phyloP scores from a whole-genome alignment of 2,888 invertebrate genomes.

The Thecophora atra region DNA sequence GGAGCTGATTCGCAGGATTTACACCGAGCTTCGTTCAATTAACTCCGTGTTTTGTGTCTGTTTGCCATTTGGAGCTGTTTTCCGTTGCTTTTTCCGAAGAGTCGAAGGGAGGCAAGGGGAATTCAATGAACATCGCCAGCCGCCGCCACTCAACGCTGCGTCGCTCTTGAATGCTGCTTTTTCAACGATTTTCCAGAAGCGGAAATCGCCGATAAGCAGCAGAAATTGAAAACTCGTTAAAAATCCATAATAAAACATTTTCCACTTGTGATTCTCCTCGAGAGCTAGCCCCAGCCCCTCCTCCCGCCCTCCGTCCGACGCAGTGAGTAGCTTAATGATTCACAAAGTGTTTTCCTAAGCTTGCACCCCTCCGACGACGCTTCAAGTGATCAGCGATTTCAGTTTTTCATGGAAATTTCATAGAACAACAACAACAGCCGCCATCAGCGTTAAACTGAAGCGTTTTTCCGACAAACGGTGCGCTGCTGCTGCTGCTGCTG shows the following conservation, averaged over 20 bases:
- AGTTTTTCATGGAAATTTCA: slow-evolving; percentile 27
- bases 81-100: no score
- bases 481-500: neutral
- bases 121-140: no score
- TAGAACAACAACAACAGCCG: slow-evolving; percentile 10
- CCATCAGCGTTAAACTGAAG: slow-evolving; percentile 9
- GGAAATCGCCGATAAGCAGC: slow-evolving; percentile 26
- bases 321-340: slow-evolving; percentile 25
- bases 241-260: slow-evolving; percentile 62
- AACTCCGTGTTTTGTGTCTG: no score
- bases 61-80: no score
- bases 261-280: slow-evolving; percentile 25
- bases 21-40: no score
- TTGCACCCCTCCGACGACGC: neutral
- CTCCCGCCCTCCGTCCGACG: neutral
- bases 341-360: slow-evolving; percentile 23
- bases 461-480: slow-evolving; percentile 12
- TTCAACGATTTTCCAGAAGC: neutral
- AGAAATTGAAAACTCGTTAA: slow-evolving; percentile 66
- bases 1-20: no score
- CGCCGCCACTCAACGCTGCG: slow-evolving; percentile 29
- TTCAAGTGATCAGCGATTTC: slow-evolving; percentile 17
- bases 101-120: no score
- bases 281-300: neutral
- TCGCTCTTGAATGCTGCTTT: slow-evolving; percentile 1